Conservation (phyloP, 2,888 invertebrate species). For the Creontiades dilutus region DNA sequence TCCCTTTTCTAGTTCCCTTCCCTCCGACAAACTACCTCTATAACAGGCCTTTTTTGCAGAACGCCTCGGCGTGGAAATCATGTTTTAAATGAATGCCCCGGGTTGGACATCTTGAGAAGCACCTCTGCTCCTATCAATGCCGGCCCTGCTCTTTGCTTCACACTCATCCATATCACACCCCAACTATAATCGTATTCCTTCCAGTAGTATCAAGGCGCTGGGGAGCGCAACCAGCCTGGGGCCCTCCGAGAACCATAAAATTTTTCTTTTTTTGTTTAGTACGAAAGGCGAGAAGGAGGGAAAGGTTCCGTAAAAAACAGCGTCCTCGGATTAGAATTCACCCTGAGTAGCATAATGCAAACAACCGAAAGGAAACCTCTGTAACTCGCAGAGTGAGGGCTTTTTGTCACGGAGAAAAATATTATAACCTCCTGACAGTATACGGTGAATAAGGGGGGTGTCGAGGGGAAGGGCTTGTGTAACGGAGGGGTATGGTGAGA, state of each 20-base stretch:
- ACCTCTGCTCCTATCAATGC: no score
- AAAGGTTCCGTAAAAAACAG: conserved; percentile 27
- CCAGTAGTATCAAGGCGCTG: neutral
- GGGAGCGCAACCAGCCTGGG: neutral
- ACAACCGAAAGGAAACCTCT: conserved; percentile 66
- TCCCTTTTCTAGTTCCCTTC: no score
- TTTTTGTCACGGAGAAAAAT: conserved; percentile 64
- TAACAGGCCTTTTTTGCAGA: no score
- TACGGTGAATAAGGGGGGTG: neutral
- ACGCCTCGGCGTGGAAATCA: no score
- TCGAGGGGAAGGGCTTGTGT: neutral
- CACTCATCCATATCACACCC: no score
- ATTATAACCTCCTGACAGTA: conserved; percentile 49
- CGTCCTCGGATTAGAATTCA: conserved; percentile 60
- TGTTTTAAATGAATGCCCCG: no score
- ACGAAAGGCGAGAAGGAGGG: conserved; percentile 2
- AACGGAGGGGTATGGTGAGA: neutral
- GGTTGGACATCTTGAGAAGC: no score
- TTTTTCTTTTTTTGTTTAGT: conserved; percentile 3
- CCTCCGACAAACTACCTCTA: no score
- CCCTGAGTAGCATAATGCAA: conserved; percentile 63
- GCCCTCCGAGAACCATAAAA: conserved; percentile 50
- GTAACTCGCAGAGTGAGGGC: conserved; percentile 53
- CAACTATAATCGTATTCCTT: neutral
- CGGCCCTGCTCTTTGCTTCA: no score